These are phyloP conservation scores for Gadus macrocephalus DNA, from an alignment of 2,113 vertebrate genomes.

Conservation along the genomic window DNA sequence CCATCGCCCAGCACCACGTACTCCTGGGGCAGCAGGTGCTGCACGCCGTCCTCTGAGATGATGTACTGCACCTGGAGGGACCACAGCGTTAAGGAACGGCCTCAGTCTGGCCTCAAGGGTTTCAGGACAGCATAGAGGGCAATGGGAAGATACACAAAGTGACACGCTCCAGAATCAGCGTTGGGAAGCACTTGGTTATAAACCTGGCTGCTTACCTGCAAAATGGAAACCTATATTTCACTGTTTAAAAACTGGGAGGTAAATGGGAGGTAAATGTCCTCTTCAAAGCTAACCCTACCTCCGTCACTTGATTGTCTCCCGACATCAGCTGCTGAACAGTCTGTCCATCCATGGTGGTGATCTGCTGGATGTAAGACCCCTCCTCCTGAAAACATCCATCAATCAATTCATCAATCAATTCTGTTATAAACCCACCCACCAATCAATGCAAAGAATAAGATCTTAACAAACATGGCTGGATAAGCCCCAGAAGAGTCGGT, in stretches of 20 bases:
- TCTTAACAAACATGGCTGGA: background rate
- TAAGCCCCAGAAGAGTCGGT: background rate
- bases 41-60: conserved; percentile 90
- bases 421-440: background rate
- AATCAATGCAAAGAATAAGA: background rate
- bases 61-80: conserved; percentile 89
- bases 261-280: too few species aligned
- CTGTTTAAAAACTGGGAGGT: too few species aligned
- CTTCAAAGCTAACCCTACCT: conserved; percentile 23
- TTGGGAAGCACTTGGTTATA: too few species aligned
- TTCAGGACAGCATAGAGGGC: too few species aligned
- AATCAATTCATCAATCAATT: background rate
- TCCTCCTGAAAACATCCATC: conserved; percentile 77
- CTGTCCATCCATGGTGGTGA: conserved; percentile 91
- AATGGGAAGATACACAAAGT: too few species aligned
- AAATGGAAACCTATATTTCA: too few species aligned
- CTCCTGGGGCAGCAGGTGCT: conserved; percentile 91
- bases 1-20: conserved; percentile 93
- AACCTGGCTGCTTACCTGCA: too few species aligned
- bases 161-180: too few species aligned
- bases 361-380: conserved; percentile 92
- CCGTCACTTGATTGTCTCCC: conserved; percentile 86
- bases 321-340: conserved; percentile 93
- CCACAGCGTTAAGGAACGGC: too few species aligned
- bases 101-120: too few species aligned